A percentile compares a stretch with the other conserved stretches of the same genome.
phyloP scores from a whole-genome alignment of 2,888 invertebrate species.

The Cheiracanthium punctorium region DNA sequence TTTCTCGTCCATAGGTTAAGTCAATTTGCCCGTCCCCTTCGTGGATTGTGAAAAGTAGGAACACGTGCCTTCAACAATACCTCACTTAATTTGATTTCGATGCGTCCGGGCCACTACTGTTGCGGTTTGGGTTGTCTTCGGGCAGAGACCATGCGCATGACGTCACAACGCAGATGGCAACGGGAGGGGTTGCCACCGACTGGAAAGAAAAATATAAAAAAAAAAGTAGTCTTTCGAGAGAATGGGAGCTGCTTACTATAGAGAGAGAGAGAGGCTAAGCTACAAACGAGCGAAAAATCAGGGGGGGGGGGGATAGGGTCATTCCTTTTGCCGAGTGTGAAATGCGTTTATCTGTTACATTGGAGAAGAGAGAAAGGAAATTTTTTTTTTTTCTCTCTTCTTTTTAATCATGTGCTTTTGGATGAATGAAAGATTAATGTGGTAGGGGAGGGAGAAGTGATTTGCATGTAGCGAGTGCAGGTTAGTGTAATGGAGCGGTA shows the following conservation, averaged over 20 bases:
- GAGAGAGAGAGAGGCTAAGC: constrained; percentile 10
- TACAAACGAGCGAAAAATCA: constrained; percentile 60
- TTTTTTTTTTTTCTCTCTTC: too few relatives aligned
- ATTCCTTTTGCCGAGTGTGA: constrained; percentile 52
- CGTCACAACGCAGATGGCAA: constrained; percentile 60
- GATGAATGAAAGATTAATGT: constrained; percentile 13
- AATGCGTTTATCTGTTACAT: constrained; percentile 31
- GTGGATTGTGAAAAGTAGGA: constrained; percentile 45
- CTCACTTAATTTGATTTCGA: constrained; percentile 68
- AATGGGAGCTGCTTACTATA: too few relatives aligned
- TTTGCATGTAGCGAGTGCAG: not conserved
- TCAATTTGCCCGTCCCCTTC: constrained; percentile 39
- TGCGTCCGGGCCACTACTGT: constrained; percentile 47
- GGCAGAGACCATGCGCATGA: constrained; percentile 31
- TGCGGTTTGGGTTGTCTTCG: constrained; percentile 62
- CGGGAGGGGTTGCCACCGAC: constrained; percentile 61
- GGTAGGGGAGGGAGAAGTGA: not conserved
- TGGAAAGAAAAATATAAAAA: constrained; percentile 51
- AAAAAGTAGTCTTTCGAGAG: constrained; percentile 13
- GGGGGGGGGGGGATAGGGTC: too few relatives aligned
- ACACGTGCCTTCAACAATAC: constrained; percentile 65
- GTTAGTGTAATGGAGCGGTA: not conserved
- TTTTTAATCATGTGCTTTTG: not conserved
- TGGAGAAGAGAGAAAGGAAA: not conserved
- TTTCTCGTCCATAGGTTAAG: constrained; percentile 37